A percentile compares a stretch with the other conserved stretches of the same genome.
Evolutionary conservation across 2,797 vertebrate species (phyloP).

Genomic region (Gallirallus australis): DNA sequence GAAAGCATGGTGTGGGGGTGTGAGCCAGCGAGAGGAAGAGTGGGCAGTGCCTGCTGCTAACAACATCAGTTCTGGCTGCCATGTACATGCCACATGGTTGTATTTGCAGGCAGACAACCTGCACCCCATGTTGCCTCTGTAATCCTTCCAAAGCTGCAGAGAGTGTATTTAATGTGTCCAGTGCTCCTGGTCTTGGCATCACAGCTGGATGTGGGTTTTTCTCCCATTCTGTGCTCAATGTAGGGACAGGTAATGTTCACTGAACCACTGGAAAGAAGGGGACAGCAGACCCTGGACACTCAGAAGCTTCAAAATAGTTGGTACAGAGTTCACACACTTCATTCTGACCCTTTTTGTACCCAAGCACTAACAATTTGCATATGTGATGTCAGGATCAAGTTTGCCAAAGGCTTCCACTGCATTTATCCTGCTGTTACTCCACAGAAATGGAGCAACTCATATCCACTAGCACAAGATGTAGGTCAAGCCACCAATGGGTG

Average conservation of each 20-base stretch:
- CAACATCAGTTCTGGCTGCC: background rate
- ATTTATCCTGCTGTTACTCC: background rate
- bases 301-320: background rate
- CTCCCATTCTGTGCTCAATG: background rate
- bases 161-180: background rate
- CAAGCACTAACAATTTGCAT: background rate
- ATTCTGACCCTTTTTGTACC: background rate
- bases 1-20: background rate
- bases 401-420: background rate
- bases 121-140: background rate
- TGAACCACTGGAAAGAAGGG: background rate
- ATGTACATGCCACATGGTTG: accelerated
- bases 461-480: accelerated
- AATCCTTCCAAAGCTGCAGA: background rate
- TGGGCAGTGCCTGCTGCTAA: accelerated
- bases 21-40: accelerated
- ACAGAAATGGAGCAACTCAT: background rate
- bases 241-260: background rate
- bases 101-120: background rate
- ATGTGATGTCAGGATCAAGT: background rate
- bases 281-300: background rate
- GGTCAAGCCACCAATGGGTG: background rate
- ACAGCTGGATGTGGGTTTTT: background rate
- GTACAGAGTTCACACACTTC: background rate
- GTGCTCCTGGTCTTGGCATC: background rate